Conservation (phyloP, 2,113 vertebrate genomes). For the Gulo gulo region DNA sequence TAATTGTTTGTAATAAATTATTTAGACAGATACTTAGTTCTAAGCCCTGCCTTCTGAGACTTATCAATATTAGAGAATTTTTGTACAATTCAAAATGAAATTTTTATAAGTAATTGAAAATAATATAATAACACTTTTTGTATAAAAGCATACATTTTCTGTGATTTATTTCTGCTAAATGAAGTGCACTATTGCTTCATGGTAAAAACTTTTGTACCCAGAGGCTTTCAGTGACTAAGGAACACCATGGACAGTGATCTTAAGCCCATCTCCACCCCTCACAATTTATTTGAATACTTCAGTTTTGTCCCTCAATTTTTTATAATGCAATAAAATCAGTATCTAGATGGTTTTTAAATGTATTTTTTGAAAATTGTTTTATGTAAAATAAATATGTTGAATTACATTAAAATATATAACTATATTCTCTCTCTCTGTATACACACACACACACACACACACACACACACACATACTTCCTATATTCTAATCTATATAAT, state of each 20-base stretch:
- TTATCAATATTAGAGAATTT: slow-evolving; percentile 82
- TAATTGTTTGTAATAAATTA: slow-evolving; percentile 82
- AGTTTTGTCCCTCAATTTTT: slow-evolving; percentile 75
- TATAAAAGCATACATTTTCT: slow-evolving; percentile 85
- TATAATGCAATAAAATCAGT: slow-evolving; percentile 85
- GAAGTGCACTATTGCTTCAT: slow-evolving; percentile 87
- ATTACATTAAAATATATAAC: slow-evolving; percentile 66
- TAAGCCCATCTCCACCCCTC: slow-evolving; percentile 45
- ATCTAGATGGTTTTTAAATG: slow-evolving; percentile 80
- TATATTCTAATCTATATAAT: neutral
- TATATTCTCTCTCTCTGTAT: neutral
- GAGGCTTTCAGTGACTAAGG: slow-evolving; percentile 77
- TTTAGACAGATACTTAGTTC: slow-evolving; percentile 54
- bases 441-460: neutral
- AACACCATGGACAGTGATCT: slow-evolving; percentile 68
- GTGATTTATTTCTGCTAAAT: slow-evolving; percentile 84
- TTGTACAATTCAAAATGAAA: slow-evolving; percentile 84
- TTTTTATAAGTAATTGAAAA: slow-evolving; percentile 84
- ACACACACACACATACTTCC: neutral
- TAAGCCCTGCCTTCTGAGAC: slow-evolving; percentile 75
- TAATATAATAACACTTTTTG: slow-evolving; percentile 80
- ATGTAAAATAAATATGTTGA: slow-evolving; percentile 86
- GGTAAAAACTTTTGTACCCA: slow-evolving; percentile 77
- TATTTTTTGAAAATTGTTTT: slow-evolving; percentile 83
- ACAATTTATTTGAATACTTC: slow-evolving; percentile 78